Evolutionary conservation across 64 coral and sea anemone species (phyloP).

Genomic region (Stichodactyla mertensii): DNA sequence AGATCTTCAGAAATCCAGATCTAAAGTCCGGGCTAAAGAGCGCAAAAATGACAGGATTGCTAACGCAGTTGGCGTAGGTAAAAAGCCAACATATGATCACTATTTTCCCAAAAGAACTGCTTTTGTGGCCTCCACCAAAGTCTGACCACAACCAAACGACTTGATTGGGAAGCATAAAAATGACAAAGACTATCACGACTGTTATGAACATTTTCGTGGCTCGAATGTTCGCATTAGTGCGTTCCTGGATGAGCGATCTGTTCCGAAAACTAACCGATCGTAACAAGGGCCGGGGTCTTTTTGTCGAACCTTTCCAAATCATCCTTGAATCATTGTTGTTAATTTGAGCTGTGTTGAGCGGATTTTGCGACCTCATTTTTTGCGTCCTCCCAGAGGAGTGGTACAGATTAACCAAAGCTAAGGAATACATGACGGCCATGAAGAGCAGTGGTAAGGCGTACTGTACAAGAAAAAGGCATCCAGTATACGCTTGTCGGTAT

Average conservation of each 20-base stretch:
- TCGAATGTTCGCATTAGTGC: slow-evolving; percentile 25
- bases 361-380: slow-evolving; percentile 10
- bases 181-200: slow-evolving; percentile 36
- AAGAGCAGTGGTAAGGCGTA: slow-evolving; percentile 46
- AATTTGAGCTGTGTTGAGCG: neutral
- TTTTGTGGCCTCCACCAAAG: slow-evolving; percentile 46
- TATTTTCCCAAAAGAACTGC: slow-evolving; percentile 21
- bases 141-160: slow-evolving; percentile 59
- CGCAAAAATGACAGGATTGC: slow-evolving; percentile 53
- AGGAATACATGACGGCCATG: slow-evolving; percentile 34
- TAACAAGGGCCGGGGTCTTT: slow-evolving; percentile 7
- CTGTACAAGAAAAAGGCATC: slow-evolving; percentile 30
- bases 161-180: slow-evolving; percentile 69
- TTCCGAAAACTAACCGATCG: slow-evolving; percentile 3
- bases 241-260: neutral
- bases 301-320: neutral
- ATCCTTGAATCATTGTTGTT: neutral
- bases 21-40: slow-evolving; percentile 56
- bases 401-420: slow-evolving; percentile 30
- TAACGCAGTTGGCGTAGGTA: slow-evolving; percentile 52
- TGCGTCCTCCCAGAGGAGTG: slow-evolving; percentile 14
- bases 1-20: slow-evolving; percentile 29
- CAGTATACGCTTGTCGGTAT: slow-evolving; percentile 42
- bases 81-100: slow-evolving; percentile 51
- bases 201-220: slow-evolving; percentile 60